These are phyloP conservation scores for Camponotus floridanus DNA, from an alignment of 1,140 invertebrate species.

Conservation along the genomic window DNA sequence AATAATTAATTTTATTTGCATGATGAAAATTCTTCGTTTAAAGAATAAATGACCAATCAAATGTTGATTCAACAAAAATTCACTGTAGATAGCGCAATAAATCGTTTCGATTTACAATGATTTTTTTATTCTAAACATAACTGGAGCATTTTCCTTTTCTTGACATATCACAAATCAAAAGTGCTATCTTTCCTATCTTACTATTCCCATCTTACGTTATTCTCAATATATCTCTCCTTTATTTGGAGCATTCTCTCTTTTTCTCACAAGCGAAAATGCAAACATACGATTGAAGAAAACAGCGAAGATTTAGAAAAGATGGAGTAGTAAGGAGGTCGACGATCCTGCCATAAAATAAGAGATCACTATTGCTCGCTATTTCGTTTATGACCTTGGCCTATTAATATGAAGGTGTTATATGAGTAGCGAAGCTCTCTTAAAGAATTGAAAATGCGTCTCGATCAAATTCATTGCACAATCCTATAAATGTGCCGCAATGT, in stretches of 20 bases:
- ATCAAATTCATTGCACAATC: constrained; percentile 28
- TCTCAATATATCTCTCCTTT: constrained; percentile 10
- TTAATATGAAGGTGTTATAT: constrained; percentile 19
- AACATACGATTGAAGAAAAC: background rate
- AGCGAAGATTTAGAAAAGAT: background rate
- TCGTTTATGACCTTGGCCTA: constrained; percentile 46
- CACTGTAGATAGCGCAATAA: background rate
- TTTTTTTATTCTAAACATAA: background rate
- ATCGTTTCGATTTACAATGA: background rate
- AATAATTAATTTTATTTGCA: background rate
- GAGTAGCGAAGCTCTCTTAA: constrained; percentile 2
- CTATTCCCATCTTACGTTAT: background rate
- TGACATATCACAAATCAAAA: background rate
- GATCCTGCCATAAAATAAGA: background rate
- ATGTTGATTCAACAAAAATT: background rate
- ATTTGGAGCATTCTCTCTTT: background rate
- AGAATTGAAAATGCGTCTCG: background rate
- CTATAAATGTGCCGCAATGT: constrained; percentile 13
- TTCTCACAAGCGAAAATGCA: background rate
- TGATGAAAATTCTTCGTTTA: background rate
- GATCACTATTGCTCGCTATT: background rate
- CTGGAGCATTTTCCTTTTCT: background rate
- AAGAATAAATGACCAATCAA: background rate
- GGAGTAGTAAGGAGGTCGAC: background rate
- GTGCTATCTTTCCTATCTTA: background rate